Conservation (phyloP, 2,888 invertebrate genomes). For the Eupeodes latifasciatus region DNA sequence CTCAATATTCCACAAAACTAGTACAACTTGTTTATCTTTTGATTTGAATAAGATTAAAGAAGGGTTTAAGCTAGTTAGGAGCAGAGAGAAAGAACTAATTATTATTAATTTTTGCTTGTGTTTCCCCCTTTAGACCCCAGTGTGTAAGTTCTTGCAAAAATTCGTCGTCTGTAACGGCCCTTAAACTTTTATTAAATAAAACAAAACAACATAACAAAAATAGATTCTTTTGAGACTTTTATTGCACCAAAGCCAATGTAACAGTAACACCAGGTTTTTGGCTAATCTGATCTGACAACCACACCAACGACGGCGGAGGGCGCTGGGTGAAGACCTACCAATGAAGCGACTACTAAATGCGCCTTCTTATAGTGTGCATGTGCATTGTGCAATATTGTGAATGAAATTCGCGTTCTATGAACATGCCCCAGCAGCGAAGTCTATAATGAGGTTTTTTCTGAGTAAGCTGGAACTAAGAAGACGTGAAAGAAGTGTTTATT, state of each 20-base stretch:
- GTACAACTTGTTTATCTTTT: too few relatives aligned
- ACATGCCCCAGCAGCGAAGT: background rate
- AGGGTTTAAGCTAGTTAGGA: background rate
- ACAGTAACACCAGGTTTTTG: conserved; percentile 28
- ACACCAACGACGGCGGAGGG: background rate
- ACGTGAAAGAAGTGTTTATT: background rate
- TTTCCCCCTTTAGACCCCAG: background rate
- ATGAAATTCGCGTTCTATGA: conserved; percentile 56
- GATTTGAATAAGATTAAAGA: too few relatives aligned
- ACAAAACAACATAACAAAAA: conserved; percentile 12
- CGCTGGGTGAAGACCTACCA: too few relatives aligned
- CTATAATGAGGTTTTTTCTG: conserved; percentile 54
- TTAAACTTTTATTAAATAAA: conserved; percentile 57
- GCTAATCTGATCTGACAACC: conserved; percentile 12
- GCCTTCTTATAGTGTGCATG: too few relatives aligned
- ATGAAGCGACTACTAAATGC: background rate
- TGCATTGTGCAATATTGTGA: conserved; percentile 51
- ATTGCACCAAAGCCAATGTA: conserved; percentile 23
- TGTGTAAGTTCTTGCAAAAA: conserved; percentile 26
- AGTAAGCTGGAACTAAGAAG: background rate
- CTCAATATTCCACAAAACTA: too few relatives aligned
- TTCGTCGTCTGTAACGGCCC: conserved; percentile 54
- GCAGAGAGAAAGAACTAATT: too few relatives aligned
- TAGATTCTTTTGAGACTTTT: conserved; percentile 9
- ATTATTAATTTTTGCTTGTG: too few relatives aligned